Evolutionary conservation across 2,113 vertebrate genomes (phyloP), one percentile per base, ranked within the genome.

Genomic region (Scatophagus argus): DNA sequence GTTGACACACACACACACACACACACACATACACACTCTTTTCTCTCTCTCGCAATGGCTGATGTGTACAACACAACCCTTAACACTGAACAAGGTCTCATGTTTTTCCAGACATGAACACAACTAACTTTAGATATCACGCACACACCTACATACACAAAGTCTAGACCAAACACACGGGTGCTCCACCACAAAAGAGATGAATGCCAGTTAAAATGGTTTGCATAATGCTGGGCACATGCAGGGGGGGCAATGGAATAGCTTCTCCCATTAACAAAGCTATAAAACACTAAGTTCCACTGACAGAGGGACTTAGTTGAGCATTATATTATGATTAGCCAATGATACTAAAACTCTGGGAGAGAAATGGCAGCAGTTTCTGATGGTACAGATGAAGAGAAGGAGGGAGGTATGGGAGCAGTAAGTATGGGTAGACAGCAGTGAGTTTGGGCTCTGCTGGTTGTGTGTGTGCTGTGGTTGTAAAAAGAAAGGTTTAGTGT

Each of bases 291-390:
- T n/a, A n/a, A 38, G 83, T 75, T 55, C 83, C 87, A 88, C 80
- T 90, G 90, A 92, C 92, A 90, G 81, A 87, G 80, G 86, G 85
- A 85, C 89, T 93, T 92, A 94, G 90, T 92, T 89, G 91, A 91
- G 87, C 89, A 88, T 94, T 93, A 92, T 90, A 93, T 91, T 91
- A 91, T 92, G 84, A 94, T 93, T 92, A 93, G 83, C 85, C 81
- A 93, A 92, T 90, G 84, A 92, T 89, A 93, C 89, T 90, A 89
- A 92, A 91, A 88, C 85, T 88, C 84, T 89, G 68, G 68, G 84
- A 87, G 85, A 88, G 82, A 77, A 75, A 78, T 54, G 59, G 82
- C 36, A 79, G 66, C 46, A 27, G 55, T 79, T n/a, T 82, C 70
- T 32, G 59, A 72, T 75, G 36, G 81, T 56, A 63, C 73, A 87